phyloP scores from a whole-genome alignment of 2,113 vertebrate genomes.

The Notechis scutatus region DNA sequence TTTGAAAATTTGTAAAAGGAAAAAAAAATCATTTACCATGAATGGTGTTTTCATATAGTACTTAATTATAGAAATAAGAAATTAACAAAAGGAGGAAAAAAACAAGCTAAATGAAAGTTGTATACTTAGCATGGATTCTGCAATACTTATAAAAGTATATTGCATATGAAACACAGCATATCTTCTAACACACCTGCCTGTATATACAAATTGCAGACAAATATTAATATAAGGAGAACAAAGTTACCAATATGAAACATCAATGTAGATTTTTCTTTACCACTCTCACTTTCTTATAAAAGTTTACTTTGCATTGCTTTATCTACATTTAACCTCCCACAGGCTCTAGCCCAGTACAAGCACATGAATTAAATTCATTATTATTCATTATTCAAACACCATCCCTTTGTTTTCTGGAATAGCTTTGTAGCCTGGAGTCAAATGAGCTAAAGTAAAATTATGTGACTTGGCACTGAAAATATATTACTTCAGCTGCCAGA shows the following conservation, averaged over 20 bases:
- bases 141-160: conserved; percentile 22
- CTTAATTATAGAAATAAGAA: conserved; percentile 4
- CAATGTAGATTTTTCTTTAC: conserved; percentile 1
- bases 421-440: conserved; percentile 79
- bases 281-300: conserved; percentile 41
- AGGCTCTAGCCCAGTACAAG: conserved; percentile 61
- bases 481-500: conserved; percentile 78
- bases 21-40: neutral
- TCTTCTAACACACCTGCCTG: neutral
- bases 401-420: conserved; percentile 78
- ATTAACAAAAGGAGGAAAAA: neutral
- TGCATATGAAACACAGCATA: neutral
- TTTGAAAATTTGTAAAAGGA: neutral
- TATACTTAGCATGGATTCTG: neutral
- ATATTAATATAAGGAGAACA: conserved; percentile 26
- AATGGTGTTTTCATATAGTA: neutral
- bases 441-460: conserved; percentile 82
- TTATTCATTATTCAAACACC: conserved; percentile 75
- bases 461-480: conserved; percentile 80
- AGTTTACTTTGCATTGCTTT: conserved; percentile 63
- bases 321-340: conserved; percentile 58
- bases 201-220: neutral
- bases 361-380: conserved; percentile 72
- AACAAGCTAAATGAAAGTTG: neutral
- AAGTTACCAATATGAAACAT: conserved; percentile 11